phyloP scores from a whole-genome alignment of 2,888 invertebrate genomes.

The Dioctria rufipes region DNA sequence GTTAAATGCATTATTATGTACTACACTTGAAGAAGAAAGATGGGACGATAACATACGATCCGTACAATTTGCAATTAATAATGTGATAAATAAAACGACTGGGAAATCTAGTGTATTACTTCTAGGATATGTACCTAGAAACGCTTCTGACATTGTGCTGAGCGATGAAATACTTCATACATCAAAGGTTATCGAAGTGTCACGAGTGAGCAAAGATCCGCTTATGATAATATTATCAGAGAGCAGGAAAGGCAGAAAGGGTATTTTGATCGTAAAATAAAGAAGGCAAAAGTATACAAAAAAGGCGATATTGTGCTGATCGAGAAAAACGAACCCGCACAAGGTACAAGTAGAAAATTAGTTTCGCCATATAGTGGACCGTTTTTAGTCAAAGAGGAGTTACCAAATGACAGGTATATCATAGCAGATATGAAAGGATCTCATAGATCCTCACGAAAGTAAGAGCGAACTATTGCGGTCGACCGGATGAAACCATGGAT shows the following conservation, averaged over 20 bases:
- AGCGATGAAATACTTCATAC: not conserved
- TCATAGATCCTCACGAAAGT: not conserved
- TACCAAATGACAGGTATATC: conserved; percentile 20
- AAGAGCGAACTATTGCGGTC: not conserved
- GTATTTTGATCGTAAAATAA: not conserved
- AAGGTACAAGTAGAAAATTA: not conserved
- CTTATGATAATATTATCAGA: not conserved
- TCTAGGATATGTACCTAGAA: not conserved
- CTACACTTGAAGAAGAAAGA: conserved; percentile 3
- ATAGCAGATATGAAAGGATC: not conserved
- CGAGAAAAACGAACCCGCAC: not conserved
- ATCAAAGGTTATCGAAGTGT: not conserved
- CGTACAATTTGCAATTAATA: conserved; percentile 33
- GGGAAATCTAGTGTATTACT: not conserved
- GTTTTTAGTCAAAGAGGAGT: not conserved
- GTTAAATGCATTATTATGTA: not conserved
- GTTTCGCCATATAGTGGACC: conserved; percentile 3
- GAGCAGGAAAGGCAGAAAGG: not conserved
- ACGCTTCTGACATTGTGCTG: not conserved
- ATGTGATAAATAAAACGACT: conserved; percentile 12
- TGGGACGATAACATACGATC: conserved; percentile 31
- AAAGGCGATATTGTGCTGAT: not conserved
- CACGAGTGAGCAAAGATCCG: not conserved
- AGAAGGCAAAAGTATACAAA: not conserved
- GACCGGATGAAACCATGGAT: not conserved